Evolutionary conservation across 2,113 vertebrate species (phyloP).

Genomic region (Channa maculata): DNA sequence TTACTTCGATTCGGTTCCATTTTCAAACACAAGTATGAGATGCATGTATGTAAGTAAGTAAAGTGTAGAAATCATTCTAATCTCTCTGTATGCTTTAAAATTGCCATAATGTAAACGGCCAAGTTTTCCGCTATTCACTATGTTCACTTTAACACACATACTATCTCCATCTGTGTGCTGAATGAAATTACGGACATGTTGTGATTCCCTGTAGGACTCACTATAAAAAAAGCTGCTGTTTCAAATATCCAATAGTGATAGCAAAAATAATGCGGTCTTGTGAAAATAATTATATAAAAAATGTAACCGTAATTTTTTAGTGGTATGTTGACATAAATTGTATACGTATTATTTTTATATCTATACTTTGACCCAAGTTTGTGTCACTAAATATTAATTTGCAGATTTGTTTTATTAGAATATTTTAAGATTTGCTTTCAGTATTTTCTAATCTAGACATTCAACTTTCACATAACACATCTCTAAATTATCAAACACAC

Average conservation of each 20-base stretch:
- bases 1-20: neutral
- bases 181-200: conserved; percentile 12
- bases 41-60: neutral
- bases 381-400: too few relatives aligned
- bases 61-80: too few relatives aligned
- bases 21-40: neutral
- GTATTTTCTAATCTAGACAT: neutral
- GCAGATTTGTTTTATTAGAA: too few relatives aligned
- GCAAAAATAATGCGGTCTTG: neutral
- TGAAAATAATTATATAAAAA: neutral
- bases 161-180: conserved; percentile 11
- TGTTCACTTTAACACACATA: neutral
- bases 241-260: neutral
- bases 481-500: neutral
- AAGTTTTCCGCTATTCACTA: too few relatives aligned
- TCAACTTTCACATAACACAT: neutral
- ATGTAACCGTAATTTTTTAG: neutral
- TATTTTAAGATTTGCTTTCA: neutral
- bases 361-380: too few relatives aligned
- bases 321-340: neutral
- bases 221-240: conserved; percentile 1
- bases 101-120: neutral
- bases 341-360: too few relatives aligned
- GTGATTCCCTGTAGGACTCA: conserved; percentile 6
- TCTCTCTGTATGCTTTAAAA: neutral